Evolutionary conservation across 53 echinoderm and acorn worm genomes (phyloP), one percentile per base, ranked within the genome.

Genomic region (Patiria pectinifera): DNA sequence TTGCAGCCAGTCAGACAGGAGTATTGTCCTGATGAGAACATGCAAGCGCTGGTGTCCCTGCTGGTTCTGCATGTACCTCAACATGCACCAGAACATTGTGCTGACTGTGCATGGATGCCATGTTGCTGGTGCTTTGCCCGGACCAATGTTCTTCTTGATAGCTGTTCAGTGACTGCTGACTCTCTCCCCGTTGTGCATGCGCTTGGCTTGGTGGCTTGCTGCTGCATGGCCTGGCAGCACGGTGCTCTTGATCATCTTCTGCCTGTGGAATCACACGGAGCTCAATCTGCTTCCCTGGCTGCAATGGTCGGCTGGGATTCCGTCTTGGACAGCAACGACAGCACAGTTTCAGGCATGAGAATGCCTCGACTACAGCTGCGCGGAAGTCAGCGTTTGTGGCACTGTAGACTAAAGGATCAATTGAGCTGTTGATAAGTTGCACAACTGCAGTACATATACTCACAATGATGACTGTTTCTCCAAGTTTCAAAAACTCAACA

Each of bases 351-450:
- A 79, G 47, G 80, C 26, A 79, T 16, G 80, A 45, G 48, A 79
- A 79, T 9, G 80, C 80, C 80, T 74, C 0, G 74, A 74, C 24
- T 4, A 74, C 74, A 74, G 74, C 74, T 74, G 74, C 19, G 24
- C 74, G 74, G 24, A 18, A 74, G 24, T 74, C 24, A 10, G 22
- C 10, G 24, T 74, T 74, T 22, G 9, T 24, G 45, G 45, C 80
- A 79, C 48, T 79, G 80, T 79, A 79, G 80, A 79, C 45, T 2
- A 79, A 45, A 9, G 80, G 80, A 47, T 46, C 43, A 15, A 79
- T 47, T 15, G 80, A 45, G 16, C 45, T 46, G 46, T 79, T 79
- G 45, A 79, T 45, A 13, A 74, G 22, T 21, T 3, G 53, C 14
- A 69, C 21, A 11, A 69, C 7, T 12, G 0, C 77, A 0, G 12